Conservation (phyloP, 2,113 vertebrate genomes). For the Vulpes lagopus region DNA sequence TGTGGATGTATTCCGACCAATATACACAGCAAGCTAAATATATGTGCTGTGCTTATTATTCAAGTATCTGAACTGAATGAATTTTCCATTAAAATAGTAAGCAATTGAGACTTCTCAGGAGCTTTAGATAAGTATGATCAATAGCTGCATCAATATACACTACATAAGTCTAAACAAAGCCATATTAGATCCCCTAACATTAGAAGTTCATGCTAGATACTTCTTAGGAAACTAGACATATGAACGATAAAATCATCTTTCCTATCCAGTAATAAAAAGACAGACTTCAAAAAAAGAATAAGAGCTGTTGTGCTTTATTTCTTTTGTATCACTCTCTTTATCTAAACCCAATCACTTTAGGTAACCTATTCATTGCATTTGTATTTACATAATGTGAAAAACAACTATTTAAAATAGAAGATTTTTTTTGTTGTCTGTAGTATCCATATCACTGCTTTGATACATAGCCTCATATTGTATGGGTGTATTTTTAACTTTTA, state of each 20-base stretch:
- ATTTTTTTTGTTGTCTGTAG: background rate
- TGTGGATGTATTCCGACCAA: background rate
- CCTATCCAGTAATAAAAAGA: background rate
- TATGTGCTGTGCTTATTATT: background rate
- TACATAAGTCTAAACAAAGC: background rate
- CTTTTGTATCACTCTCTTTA: background rate
- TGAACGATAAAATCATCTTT: background rate
- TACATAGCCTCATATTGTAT: background rate
- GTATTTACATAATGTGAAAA: conserved; percentile 19
- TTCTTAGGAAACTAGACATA: background rate
- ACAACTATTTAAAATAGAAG: background rate
- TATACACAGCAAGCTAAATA: conserved; percentile 23
- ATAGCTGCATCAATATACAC: background rate
- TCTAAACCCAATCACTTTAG: background rate
- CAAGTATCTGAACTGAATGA: background rate
- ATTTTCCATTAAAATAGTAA: background rate
- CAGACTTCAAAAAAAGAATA: background rate
- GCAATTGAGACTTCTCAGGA: background rate
- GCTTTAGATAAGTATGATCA: background rate
- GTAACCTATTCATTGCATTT: background rate
- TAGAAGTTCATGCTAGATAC: background rate
- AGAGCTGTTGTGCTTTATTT: background rate
- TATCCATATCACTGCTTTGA: background rate
- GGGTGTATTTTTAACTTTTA: background rate
- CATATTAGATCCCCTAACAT: background rate